A percentile compares a stretch with the other conserved stretches of the same genome.
phyloP scores from a whole-genome alignment of 2,888 invertebrate species.

The Cataglyphis rosenhaueri region DNA sequence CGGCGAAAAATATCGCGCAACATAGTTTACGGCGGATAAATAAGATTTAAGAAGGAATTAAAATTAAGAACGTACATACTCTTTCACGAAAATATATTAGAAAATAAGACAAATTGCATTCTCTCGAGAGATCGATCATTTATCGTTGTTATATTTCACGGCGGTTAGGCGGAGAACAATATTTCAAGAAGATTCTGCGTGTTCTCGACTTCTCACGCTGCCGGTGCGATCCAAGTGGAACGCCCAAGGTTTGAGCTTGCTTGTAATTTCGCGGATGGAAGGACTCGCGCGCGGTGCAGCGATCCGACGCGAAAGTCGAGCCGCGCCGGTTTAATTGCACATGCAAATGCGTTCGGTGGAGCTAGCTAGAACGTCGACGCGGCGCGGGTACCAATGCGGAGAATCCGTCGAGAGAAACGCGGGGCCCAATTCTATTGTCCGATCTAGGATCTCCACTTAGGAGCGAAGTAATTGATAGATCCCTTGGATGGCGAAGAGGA shows the following conservation, averaged over 20 bases:
- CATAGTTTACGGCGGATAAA: not conserved
- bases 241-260: constrained; percentile 24
- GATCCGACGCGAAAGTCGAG: constrained; percentile 6
- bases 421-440: constrained; percentile 82
- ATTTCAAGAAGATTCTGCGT: not conserved
- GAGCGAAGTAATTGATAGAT: constrained; percentile 83
- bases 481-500: constrained; percentile 75
- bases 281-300: constrained; percentile 26
- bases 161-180: not conserved
- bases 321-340: constrained; percentile 66
- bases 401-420: constrained; percentile 59
- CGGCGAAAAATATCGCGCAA: not conserved
- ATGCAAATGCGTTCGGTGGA: constrained; percentile 59
- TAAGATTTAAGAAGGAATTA: not conserved
- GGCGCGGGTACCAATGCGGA: constrained; percentile 43
- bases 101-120: not conserved
- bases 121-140: constrained; percentile 15
- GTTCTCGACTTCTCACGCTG: constrained; percentile 33
- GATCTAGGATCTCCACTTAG: constrained; percentile 81
- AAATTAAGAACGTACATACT: not conserved
- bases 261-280: constrained; percentile 58
- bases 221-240: constrained; percentile 26
- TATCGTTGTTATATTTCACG: not conserved
- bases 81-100: not conserved
- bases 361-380: constrained; percentile 12